Evolutionary conservation across 37 sponge, comb jelly and placozoan genomes (phyloP).

Genomic region (Dysidea cf. avara): DNA sequence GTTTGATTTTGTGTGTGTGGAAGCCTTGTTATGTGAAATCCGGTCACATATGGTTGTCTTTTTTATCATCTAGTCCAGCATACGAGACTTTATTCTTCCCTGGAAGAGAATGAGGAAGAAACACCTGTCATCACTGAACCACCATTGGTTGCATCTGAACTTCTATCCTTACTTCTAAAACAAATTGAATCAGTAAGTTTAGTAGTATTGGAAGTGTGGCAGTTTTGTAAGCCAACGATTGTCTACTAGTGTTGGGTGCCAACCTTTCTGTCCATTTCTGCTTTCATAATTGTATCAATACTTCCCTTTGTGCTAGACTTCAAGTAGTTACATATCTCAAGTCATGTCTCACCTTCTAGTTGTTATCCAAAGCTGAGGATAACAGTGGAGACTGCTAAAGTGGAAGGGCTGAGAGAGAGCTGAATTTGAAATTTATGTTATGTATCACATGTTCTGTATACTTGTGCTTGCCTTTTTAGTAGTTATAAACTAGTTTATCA

Average conservation of each 20-base stretch:
- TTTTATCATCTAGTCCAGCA: not conserved
- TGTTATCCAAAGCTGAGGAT: constrained; percentile 85
- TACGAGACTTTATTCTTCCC: constrained; percentile 7
- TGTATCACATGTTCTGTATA: constrained; percentile 3
- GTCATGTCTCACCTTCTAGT: constrained; percentile 18
- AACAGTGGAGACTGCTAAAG: constrained; percentile 70
- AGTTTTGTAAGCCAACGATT: no score
- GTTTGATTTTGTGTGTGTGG: no score
- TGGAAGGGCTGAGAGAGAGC: constrained; percentile 82
- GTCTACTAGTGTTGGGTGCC: no score
- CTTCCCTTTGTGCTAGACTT: no score
- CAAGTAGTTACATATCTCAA: no score
- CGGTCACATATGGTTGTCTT: no score
- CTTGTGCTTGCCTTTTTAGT: no score
- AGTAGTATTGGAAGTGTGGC: no score
- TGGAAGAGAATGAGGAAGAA: not conserved
- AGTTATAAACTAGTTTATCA: no score
- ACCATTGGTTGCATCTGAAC: not conserved
- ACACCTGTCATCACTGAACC: not conserved
- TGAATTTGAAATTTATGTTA: constrained; percentile 84
- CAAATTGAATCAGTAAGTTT: constrained; percentile 62
- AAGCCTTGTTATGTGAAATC: no score
- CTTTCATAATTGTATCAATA: not conserved
- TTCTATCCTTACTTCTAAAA: constrained; percentile 30
- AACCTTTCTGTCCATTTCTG: no score